A percentile compares a stretch with the other conserved stretches of the same genome.
phyloP scores from a whole-genome alignment of 2,888 invertebrate genomes.

The Hirtodrosophila confusa region DNA sequence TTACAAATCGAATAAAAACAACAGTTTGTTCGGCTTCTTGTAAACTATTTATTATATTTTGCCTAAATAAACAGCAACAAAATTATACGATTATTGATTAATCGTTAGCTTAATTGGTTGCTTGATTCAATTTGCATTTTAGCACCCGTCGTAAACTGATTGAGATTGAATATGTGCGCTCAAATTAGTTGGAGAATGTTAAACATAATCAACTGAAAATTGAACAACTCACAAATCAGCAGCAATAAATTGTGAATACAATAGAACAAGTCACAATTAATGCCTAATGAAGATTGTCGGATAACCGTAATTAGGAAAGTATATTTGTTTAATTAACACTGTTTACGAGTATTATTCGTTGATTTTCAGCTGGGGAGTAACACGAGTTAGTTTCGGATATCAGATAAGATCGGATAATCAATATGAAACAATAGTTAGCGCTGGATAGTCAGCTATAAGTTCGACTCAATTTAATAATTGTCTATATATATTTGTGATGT shows the following conservation, averaged over 20 bases:
- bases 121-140: slow-evolving; percentile 13
- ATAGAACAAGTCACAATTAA: background rate
- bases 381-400: no score
- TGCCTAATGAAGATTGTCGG: background rate
- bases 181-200: slow-evolving; percentile 7
- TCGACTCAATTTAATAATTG: no score
- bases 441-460: no score
- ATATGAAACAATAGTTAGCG: no score
- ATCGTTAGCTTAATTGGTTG: background rate
- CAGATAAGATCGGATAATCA: no score
- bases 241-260: background rate
- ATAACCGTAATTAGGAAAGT: no score
- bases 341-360: no score
- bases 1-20: slow-evolving; percentile 26
- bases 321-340: no score
- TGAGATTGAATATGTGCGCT: slow-evolving; percentile 2
- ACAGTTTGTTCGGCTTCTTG: slow-evolving; percentile 4
- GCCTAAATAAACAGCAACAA: slow-evolving; percentile 9
- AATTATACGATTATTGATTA: background rate
- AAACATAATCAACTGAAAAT: slow-evolving; percentile 4
- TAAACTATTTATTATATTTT: background rate
- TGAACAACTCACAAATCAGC: slow-evolving; percentile 10
- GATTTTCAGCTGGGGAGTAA: no score
- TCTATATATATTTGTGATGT: no score
- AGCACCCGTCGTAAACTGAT: slow-evolving; percentile 7